A percentile compares a stretch with the other conserved stretches of the same genome.
These are phyloP conservation scores for Oxystoma pomonae DNA, from an alignment of 2,888 invertebrate genomes.

Conservation along the genomic window DNA sequence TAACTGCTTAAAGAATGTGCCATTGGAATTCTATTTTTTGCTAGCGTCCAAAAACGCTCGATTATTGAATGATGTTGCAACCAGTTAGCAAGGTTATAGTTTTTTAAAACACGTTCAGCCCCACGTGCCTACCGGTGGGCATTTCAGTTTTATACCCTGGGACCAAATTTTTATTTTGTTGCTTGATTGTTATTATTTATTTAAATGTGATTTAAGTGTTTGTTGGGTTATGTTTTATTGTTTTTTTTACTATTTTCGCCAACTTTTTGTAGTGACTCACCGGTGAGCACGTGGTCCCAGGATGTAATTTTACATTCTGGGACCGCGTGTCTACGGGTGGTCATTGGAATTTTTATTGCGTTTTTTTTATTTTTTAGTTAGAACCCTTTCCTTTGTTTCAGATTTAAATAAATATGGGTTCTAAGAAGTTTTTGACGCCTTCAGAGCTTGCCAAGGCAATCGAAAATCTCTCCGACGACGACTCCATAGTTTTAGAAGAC, in stretches of 20 bases:
- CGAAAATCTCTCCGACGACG: conserved; percentile 10
- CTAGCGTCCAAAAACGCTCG: too few relatives aligned
- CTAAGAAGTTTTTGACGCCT: conserved; percentile 8
- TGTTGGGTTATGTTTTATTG: neutral
- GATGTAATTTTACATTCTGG: conserved; percentile 9
- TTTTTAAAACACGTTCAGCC: neutral
- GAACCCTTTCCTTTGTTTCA: neutral
- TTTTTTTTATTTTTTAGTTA: conserved; percentile 7
- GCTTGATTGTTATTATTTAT: neutral
- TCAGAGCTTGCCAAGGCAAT: conserved; percentile 3
- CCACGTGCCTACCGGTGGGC: neutral
- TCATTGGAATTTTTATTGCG: conserved; percentile 2
- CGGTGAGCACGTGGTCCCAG: conserved; percentile 13
- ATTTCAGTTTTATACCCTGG: too few relatives aligned
- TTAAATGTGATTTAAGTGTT: neutral
- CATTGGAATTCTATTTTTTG: too few relatives aligned
- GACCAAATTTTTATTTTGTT: neutral
- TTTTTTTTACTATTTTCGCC: neutral
- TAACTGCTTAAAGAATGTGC: too few relatives aligned
- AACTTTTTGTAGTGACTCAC: conserved; percentile 7
- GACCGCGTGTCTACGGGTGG: conserved; percentile 6
- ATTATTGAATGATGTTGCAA: too few relatives aligned
- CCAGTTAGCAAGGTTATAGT: too few relatives aligned
- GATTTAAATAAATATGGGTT: conserved; percentile 12
- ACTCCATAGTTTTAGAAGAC: neutral